Percentiles rank a stretch among this genome's conserved stretches.
Conservation (phyloP, 2,113 vertebrate genomes). For the Oryctolagus cuniculus region mOryCun1.1 NC_091440.1:127594501-127595000, state of each 20-base stretch:
- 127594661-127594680: background rate
- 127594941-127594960: conserved; percentile 54
- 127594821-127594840: conserved; percentile 71
- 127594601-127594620: conserved; percentile 1
- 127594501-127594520: too few species aligned
- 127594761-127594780: too few species aligned
- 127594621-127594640: background rate
- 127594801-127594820: conserved; percentile 61
- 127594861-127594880: conserved; percentile 77
- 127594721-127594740: background rate
- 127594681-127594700: background rate
- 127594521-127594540: background rate
- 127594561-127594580: conserved; percentile 29
- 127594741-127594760: too few species aligned
- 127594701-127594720: conserved; percentile 24
- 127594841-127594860: conserved; percentile 58
- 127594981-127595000: conserved; percentile 50
- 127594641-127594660: conserved; percentile 26
- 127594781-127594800: background rate
- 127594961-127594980: conserved; percentile 51
- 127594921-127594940: conserved; percentile 59
- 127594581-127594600: background rate
- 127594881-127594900: conserved; percentile 85
- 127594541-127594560: background rate
- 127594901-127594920: conserved; percentile 69